Evolutionary conservation across 1,140 invertebrate species (phyloP), one percentile per base, ranked within the genome.

Genomic region (Trachymyrmex septentrionalis): DNA sequence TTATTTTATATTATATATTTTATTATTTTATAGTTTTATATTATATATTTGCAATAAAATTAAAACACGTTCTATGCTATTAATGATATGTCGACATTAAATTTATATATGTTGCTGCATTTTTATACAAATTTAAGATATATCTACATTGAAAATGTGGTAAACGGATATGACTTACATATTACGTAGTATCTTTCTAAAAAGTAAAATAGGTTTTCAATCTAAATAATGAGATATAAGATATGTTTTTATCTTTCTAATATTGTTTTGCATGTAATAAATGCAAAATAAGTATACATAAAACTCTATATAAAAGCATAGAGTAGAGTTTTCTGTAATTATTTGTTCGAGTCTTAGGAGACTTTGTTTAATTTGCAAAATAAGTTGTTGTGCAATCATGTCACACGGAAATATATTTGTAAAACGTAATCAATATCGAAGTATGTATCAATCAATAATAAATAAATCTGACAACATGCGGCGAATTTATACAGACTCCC

Each of bases 391-490:
- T 66, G 30, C 19, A 66, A 34, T 44, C n/a, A 2, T 14, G 6
- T 21, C 1, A 34, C 21, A 38, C 34, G 34, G 10, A 21, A 67
- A 67, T 44, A 19, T 44, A 38, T 2, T 0, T 16, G 48, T 38
- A 61, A 77, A 63, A 14, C 16, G 2, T 63, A 77, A 77, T 44
- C 21, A 34, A 9, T 2, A 12, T 44, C 14, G 3, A 76, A 59
- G 3, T 19, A 2, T 30, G 30, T 27, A 59, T 57, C 1, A 34
- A 21, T 76, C 30, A 44, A 44, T 77, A 63, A 63, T 77, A 63
- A 77, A 77, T 61, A 78, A 34, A 66, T 0, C n/a, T 14, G 12
- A 53, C n/a, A 14, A 81, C 24, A 19, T 38, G 27, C 19, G n/a
- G 30, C 14, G 12, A 76, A 34, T 53, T 34, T 34, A 34, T 14